Conservation (phyloP, 2,888 invertebrate species). For the Diarsia rubi region DNA sequence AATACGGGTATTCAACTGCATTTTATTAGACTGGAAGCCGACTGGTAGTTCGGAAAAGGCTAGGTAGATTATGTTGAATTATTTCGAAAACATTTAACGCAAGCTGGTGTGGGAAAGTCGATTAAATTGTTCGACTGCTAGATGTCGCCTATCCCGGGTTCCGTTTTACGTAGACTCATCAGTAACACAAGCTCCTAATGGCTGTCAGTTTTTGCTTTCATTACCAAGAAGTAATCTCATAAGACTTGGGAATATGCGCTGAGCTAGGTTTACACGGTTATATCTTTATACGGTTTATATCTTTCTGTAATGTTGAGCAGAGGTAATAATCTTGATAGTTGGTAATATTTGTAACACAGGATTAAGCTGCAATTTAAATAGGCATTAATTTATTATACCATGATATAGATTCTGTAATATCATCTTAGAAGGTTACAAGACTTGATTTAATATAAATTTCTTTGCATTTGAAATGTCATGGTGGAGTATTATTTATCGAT, state of each 20-base stretch:
- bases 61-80: not conserved
- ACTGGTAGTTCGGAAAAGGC: no score
- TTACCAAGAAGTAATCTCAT: slow-evolving; percentile 27
- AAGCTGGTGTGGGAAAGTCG: not conserved
- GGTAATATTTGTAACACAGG: slow-evolving; percentile 9
- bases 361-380: not conserved
- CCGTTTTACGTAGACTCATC: not conserved
- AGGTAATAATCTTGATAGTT: not conserved
- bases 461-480: not conserved
- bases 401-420: not conserved
- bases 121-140: not conserved
- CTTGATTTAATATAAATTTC: not conserved
- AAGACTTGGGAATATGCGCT: slow-evolving; percentile 17
- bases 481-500: not conserved
- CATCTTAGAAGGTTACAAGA: not conserved
- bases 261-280: slow-evolving; percentile 22
- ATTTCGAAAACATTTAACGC: not conserved
- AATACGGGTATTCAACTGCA: no score
- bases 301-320: slow-evolving; percentile 6
- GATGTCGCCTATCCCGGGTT: not conserved
- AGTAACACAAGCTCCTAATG: slow-evolving; percentile 3
- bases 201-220: slow-evolving; percentile 26
- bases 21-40: no score
- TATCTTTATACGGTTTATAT: not conserved
- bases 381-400: not conserved